Evolutionary conservation across 1,140 invertebrate genomes (phyloP).

Genomic region (Probaryconus sp.): DNA sequence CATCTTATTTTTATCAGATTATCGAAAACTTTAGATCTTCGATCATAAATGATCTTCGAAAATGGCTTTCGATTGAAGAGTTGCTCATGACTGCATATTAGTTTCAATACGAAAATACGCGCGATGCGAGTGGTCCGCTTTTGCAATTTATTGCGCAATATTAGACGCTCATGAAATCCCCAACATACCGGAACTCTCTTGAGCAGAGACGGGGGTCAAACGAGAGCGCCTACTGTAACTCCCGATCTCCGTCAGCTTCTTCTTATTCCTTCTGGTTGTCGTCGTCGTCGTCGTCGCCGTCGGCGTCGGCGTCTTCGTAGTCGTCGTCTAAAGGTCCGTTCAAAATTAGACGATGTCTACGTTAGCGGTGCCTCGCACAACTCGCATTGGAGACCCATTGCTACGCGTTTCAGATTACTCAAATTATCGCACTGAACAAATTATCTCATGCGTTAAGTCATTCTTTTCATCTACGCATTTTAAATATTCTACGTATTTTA

Average conservation of each 20-base stretch:
- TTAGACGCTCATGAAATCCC: constrained; percentile 54
- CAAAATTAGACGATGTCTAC: constrained; percentile 54
- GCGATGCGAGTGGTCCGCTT: constrained; percentile 24
- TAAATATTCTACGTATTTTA: too few relatives aligned
- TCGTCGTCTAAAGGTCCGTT: constrained; percentile 50
- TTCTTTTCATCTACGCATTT: too few relatives aligned
- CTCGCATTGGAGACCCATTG: constrained; percentile 26
- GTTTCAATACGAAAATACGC: constrained; percentile 44
- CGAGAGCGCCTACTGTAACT: constrained; percentile 29
- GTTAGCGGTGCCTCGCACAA: constrained; percentile 35
- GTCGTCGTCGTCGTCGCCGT: constrained; percentile 3
- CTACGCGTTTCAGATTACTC: constrained; percentile 54
- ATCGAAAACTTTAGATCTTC: constrained; percentile 21
- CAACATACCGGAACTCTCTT: constrained; percentile 52
- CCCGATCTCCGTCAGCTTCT: constrained; percentile 20
- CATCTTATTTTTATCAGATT: too few relatives aligned
- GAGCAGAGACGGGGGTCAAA: constrained; percentile 47
- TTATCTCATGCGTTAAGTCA: too few relatives aligned
- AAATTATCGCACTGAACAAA: too few relatives aligned
- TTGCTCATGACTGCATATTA: background rate
- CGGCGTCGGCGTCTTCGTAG: background rate
- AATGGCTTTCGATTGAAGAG: background rate
- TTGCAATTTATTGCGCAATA: constrained; percentile 52
- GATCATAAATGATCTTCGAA: background rate
- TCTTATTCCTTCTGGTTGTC: constrained; percentile 18